Evolutionary conservation across 2,797 vertebrate species (phyloP).

Genomic region (Diplodus puntazzo): DNA sequence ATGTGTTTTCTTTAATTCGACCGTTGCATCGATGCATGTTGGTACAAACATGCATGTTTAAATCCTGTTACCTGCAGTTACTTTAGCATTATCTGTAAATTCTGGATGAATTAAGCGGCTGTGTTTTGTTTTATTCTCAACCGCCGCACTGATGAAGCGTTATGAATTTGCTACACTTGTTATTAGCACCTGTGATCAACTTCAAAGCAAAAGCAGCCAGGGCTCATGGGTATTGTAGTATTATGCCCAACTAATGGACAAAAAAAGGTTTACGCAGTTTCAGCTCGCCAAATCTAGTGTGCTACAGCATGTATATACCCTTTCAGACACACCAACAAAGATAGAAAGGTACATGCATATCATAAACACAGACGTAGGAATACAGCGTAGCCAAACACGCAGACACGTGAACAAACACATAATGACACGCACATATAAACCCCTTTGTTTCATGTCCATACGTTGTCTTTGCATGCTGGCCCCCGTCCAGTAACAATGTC

Average conservation of each 20-base stretch:
- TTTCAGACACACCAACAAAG: constrained; percentile 1
- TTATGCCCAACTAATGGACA: not conserved
- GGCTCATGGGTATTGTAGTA: constrained; percentile 1
- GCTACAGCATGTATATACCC: not conserved
- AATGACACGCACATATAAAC: constrained; percentile 7
- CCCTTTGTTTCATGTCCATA: constrained; percentile 19
- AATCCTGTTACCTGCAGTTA: not conserved
- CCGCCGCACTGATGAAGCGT: not conserved
- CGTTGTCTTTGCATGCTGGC: constrained; percentile 6
- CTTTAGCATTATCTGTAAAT: not conserved
- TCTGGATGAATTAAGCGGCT: not conserved
- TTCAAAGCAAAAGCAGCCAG: not conserved
- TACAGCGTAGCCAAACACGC: not conserved
- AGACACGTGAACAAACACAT: not conserved
- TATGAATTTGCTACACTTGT: not conserved
- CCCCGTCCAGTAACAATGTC: not conserved
- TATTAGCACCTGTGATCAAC: not conserved
- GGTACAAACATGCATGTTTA: not conserved
- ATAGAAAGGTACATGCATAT: constrained; percentile 6
- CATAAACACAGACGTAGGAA: not conserved
- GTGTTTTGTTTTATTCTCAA: not conserved
- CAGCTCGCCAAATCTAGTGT: not conserved
- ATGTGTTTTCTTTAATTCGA: not conserved
- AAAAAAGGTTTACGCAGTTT: not conserved
- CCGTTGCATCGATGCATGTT: not conserved